Evolutionary conservation across 2,888 invertebrate genomes (phyloP).

Genomic region (Acanthococcus lagerstroemiae): DNA sequence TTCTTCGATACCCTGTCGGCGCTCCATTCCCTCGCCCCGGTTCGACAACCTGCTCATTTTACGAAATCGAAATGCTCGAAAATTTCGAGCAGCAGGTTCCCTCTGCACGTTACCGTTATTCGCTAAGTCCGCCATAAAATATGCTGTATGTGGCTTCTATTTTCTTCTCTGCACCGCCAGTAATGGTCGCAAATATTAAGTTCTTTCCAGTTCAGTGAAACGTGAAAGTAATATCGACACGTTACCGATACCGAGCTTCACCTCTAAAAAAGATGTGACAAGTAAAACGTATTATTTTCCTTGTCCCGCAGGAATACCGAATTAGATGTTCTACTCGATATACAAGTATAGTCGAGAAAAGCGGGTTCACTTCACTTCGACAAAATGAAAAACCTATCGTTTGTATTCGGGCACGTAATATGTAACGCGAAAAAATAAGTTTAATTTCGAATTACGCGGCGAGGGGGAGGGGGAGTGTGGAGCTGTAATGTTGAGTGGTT

Average conservation of each 20-base stretch:
- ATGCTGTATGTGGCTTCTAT: not conserved
- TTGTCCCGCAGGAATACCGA: conserved; percentile 24
- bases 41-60: too few species aligned
- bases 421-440: too few species aligned
- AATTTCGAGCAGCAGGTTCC: too few species aligned
- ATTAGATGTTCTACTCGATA: not conserved
- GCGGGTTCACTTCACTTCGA: too few species aligned
- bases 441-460: too few species aligned
- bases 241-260: conserved; percentile 22
- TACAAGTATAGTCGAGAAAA: not conserved
- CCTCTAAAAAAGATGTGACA: conserved; percentile 23
- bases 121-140: not conserved
- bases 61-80: too few species aligned
- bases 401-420: too few species aligned
- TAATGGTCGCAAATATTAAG: conserved; percentile 26
- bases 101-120: not conserved
- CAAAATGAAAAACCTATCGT: too few species aligned
- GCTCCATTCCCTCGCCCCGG: too few species aligned
- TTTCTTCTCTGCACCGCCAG: not conserved
- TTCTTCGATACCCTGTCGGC: too few species aligned
- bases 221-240: conserved; percentile 26
- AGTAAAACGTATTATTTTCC: conserved; percentile 29
- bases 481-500: too few species aligned
- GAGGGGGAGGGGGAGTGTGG: too few species aligned
- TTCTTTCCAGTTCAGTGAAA: conserved; percentile 28